These are phyloP conservation scores for Cebuella pygmaea DNA, from an alignment of 2,797 vertebrate species.

Conservation along the genomic window DNA sequence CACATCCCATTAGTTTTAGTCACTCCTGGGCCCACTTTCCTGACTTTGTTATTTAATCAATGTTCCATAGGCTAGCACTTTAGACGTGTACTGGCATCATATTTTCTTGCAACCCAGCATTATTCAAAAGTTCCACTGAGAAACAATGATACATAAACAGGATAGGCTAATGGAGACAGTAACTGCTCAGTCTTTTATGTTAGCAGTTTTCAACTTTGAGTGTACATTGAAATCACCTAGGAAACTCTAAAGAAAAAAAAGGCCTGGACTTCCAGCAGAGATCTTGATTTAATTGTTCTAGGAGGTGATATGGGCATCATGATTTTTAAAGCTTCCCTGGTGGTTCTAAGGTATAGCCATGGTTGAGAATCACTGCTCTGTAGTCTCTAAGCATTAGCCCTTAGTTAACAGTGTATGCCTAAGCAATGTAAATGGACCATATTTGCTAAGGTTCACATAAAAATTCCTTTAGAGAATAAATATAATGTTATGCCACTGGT, in stretches of 20 bases:
- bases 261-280: neutral
- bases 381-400: neutral
- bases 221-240: neutral
- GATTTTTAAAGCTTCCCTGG: neutral
- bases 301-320: neutral
- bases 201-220: neutral
- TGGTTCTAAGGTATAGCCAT: neutral
- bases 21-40: neutral
- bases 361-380: constrained; percentile 21
- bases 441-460: constrained; percentile 57
- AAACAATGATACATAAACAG: neutral
- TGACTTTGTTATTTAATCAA: constrained; percentile 8
- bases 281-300: constrained; percentile 20
- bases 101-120: neutral
- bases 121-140: neutral
- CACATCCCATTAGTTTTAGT: neutral
- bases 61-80: neutral
- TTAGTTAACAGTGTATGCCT: neutral
- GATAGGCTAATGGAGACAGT: neutral
- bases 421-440: neutral
- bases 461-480: constrained; percentile 50
- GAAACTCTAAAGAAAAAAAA: neutral
- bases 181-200: neutral
- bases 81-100: neutral
- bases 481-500: neutral